Base-by-base conservation (phyloP, 2,888 invertebrate genomes). In the Caenorhabditis sp. region DNA sequence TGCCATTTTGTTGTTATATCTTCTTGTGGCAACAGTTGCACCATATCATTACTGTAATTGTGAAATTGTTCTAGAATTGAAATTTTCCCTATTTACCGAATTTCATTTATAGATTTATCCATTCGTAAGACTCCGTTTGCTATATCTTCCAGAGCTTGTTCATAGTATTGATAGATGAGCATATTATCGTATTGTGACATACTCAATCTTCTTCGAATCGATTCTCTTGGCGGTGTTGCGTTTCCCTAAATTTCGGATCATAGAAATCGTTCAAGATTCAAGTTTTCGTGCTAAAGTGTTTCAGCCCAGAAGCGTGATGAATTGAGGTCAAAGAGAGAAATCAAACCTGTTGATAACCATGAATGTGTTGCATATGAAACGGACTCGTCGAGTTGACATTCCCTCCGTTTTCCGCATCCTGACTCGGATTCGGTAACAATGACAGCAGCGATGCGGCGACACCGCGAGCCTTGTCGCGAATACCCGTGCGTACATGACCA, bases 121-220 rank as follows among this genome's bases (percentile, higher is more conserved):
- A 86, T 83, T 53, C 76, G 73, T 8, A 69, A 55, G 17, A 86
- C 79, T 51, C 78, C 78, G 8, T 65, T 67, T 21, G 77, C 79
- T 27, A 85, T 66, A 61, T 85, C 86, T 57, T 86, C 86, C 21
- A 86, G 63, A 2, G 78, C 79, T 63, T 84, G 83, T 62, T 84
- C 82, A 54, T 86, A 87, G 69, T 84, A 86, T 60, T 84, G 84
- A 66, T 85, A 84, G 21, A 86, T 62, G 26, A 84, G 63, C 78
- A 86, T 77, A 64, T 86, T 87, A 66, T 87, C 86, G 62, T 84
- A 84, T 31, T 85, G 83, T 0, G 83, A 78, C 50, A 87, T 67
- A 65, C 84, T 84, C 53, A 86, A 68, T n/a, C 86, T 64, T 58
- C 83, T 71, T 50, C 80, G 59, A 23, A 83, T 63, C 17, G 75